These are phyloP conservation scores for Colletes gigas DNA, from an alignment of 1,140 invertebrate species.

Conservation along the genomic window DNA sequence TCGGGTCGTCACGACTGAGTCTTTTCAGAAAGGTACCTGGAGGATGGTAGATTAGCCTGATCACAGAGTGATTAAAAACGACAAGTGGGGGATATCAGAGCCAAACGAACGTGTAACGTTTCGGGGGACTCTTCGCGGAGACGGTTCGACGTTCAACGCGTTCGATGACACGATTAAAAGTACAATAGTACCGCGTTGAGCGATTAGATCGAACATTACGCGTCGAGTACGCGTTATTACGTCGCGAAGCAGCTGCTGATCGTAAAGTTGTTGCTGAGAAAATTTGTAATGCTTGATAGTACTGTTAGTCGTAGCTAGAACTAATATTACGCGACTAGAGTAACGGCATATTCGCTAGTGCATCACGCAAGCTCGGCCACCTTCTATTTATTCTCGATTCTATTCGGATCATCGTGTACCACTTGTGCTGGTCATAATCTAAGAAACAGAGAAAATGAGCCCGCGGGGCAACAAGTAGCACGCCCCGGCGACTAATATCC, in stretches of 20 bases:
- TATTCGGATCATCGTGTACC: slow-evolving; percentile 37
- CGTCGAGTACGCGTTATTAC: no score
- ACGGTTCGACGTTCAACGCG: no score
- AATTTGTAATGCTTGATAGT: slow-evolving; percentile 5
- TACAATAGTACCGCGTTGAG: background rate
- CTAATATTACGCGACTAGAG: slow-evolving; percentile 43
- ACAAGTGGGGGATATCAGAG: no score
- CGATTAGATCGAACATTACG: no score
- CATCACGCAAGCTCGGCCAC: slow-evolving; percentile 43
- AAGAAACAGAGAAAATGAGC: slow-evolving; percentile 8
- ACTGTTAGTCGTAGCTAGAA: slow-evolving; percentile 4
- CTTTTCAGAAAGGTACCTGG: background rate
- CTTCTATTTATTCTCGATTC: slow-evolving; percentile 53
- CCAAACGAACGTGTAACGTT: no score
- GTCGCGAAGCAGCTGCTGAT: background rate
- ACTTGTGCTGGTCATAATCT: slow-evolving; percentile 26
- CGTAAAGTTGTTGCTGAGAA: background rate
- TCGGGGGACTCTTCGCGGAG: no score
- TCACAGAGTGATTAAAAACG: background rate
- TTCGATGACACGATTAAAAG: no score
- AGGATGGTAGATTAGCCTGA: slow-evolving; percentile 22
- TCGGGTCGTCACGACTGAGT: slow-evolving; percentile 39
- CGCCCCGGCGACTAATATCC: background rate
- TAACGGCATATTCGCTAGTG: slow-evolving; percentile 36
- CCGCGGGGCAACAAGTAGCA: background rate